These are phyloP conservation scores for Pachyramphus minor DNA, from an alignment of 2,113 vertebrate genomes.

Conservation along the genomic window DNA sequence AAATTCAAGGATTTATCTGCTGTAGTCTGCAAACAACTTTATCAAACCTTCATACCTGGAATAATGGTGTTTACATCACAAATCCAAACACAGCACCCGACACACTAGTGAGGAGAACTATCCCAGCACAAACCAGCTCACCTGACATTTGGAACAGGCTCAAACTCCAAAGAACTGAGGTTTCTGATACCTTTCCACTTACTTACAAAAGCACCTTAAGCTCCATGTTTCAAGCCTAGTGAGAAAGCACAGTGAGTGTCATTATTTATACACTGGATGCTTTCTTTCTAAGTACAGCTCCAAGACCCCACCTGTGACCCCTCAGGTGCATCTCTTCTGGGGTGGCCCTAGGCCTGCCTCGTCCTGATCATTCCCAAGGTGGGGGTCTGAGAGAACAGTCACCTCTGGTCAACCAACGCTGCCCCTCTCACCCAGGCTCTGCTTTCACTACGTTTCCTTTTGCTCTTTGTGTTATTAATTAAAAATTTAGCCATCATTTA, in stretches of 20 bases:
- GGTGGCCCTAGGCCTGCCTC: rapidly evolving
- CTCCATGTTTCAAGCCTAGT: background rate
- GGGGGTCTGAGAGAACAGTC: background rate
- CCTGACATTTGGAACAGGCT: background rate
- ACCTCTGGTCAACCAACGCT: background rate
- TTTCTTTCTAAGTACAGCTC: no score
- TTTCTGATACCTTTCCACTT: background rate
- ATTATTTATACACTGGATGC: background rate
- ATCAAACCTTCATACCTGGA: background rate
- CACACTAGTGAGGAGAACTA: rapidly evolving
- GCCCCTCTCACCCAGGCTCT: background rate
- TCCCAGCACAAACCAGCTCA: background rate
- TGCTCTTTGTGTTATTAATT: no score
- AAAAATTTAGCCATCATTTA: background rate
- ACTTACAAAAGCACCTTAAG: background rate
- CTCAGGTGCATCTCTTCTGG: rapidly evolving
- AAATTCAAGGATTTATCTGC: background rate
- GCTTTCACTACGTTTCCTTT: rapidly evolving
- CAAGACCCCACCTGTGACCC: background rate
- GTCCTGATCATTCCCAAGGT: rapidly evolving
- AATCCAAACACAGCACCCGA: background rate
- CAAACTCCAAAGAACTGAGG: background rate
- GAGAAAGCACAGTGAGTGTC: rapidly evolving
- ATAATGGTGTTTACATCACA: rapidly evolving
- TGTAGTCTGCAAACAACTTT: background rate